Evolutionary conservation across 2,797 vertebrate species (phyloP).

Genomic region (Enteromius fasciolatus): DNA sequence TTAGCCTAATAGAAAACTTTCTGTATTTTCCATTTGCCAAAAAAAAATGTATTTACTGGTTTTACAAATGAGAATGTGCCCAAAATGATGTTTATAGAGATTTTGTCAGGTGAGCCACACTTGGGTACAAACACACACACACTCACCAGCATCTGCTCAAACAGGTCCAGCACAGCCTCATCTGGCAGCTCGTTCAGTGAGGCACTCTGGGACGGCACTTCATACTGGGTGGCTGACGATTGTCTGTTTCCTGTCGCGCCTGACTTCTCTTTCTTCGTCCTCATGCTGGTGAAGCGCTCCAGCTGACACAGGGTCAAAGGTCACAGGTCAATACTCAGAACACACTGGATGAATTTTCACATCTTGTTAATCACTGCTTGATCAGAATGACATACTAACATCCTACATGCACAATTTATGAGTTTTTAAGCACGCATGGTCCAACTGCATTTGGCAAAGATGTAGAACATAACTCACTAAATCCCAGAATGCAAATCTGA

Average conservation of each 20-base stretch:
- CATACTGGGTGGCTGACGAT: constrained; percentile 81
- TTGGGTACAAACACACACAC: background rate
- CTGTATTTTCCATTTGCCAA: too few species aligned
- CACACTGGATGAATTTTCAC: background rate
- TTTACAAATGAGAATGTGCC: background rate
- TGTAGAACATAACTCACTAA: too few species aligned
- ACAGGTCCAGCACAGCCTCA: constrained; percentile 85
- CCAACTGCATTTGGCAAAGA: background rate
- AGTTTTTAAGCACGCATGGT: background rate
- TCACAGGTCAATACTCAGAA: constrained; percentile 41
- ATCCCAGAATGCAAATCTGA: background rate
- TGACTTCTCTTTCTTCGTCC: constrained; percentile 88
- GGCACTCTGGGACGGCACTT: constrained; percentile 71
- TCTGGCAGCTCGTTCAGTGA: constrained; percentile 81
- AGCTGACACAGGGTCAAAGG: constrained; percentile 75
- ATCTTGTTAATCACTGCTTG: background rate
- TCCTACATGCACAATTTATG: background rate
- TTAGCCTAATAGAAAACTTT: background rate
- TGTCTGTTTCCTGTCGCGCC: constrained; percentile 74
- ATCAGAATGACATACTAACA: constrained; percentile 1
- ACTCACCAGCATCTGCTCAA: constrained; percentile 94
- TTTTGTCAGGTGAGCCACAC: background rate
- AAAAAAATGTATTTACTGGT: background rate
- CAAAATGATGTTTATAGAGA: background rate
- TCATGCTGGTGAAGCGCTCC: constrained; percentile 92